phyloP scores from a whole-genome alignment of 2,797 vertebrate genomes.

The Anisognathus igniventris region DNA sequence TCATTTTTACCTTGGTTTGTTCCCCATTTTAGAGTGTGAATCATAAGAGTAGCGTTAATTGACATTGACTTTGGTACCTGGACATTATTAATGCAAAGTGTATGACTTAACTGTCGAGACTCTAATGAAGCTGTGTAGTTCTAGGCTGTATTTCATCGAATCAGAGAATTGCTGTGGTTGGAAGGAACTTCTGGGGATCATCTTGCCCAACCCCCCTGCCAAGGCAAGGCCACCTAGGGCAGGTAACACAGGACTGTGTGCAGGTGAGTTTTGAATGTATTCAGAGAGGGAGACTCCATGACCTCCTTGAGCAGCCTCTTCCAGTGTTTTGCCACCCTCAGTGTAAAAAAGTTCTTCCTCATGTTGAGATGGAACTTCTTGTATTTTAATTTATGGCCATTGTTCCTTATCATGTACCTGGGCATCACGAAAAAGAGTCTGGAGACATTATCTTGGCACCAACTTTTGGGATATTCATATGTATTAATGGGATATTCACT shows the following conservation, averaged over 20 bases:
- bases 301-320: background rate
- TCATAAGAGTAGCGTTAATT: background rate
- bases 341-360: background rate
- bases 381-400: background rate
- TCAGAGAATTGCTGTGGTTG: background rate
- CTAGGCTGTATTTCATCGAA: background rate
- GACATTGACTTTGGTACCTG: background rate
- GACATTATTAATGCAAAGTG: background rate
- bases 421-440: background rate
- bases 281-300: fast-evolving
- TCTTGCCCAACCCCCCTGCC: background rate
- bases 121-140: background rate
- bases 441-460: background rate
- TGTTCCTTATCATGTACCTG: background rate
- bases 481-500: background rate
- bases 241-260: fast-evolving
- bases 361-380: background rate
- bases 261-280: background rate
- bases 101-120: background rate
- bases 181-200: background rate
- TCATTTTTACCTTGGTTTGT: background rate
- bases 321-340: background rate
- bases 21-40: background rate
- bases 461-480: background rate
- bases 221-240: background rate